phyloP scores from a whole-genome alignment of 2,113 vertebrate species.

The Rhea americana region DNA sequence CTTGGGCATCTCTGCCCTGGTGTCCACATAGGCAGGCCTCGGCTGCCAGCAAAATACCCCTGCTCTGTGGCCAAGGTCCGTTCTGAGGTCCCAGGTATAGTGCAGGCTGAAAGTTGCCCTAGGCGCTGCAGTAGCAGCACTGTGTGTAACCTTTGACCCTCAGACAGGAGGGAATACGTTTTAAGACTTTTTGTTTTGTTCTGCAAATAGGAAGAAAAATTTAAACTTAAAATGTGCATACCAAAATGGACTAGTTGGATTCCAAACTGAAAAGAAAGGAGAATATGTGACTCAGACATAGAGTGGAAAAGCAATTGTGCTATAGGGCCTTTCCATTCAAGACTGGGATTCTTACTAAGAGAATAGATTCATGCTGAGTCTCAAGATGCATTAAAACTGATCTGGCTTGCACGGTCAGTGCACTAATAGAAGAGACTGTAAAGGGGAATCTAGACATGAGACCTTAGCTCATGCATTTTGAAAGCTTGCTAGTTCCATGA shows the following conservation, averaged over 20 bases:
- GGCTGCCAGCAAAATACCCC: not conserved
- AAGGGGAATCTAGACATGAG: not conserved
- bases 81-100: not conserved
- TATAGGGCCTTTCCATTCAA: not conserved
- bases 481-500: not conserved
- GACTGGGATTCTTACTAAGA: not conserved
- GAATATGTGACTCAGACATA: rapidly evolving
- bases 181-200: not conserved
- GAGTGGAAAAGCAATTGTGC: not conserved
- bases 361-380: not conserved
- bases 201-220: not conserved
- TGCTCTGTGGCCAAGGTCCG: rapidly evolving
- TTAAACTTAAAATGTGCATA: not conserved
- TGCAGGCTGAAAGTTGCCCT: not conserved
- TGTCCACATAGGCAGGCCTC: rapidly evolving
- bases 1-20: not conserved
- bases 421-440: not conserved
- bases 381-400: not conserved
- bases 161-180: not conserved
- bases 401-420: not conserved
- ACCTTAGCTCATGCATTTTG: not conserved
- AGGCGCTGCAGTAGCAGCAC: rapidly evolving
- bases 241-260: not conserved
- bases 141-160: not conserved
- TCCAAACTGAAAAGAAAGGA: not conserved